Evolutionary conservation across 1,140 invertebrate genomes (phyloP).

Genomic region (Caenorhabditis brenneri): DNA sequence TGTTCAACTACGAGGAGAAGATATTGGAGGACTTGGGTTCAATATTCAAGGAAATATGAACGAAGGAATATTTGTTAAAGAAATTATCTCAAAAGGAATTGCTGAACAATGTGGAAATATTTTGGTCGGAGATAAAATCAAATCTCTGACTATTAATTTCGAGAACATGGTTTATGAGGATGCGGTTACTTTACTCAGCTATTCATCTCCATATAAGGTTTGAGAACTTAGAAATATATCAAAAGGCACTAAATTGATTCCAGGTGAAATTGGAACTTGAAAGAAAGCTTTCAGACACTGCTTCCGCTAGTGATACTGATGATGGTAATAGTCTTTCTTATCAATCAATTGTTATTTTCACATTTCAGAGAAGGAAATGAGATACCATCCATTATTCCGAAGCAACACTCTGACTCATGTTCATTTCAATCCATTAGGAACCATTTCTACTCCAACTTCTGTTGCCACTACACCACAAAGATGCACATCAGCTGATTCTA

Average conservation of each 20-base stretch:
- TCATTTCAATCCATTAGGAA: constrained; percentile 48
- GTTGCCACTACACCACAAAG: constrained; percentile 28
- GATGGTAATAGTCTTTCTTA: background rate
- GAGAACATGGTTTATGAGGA: constrained; percentile 87
- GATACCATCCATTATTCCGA: constrained; percentile 49
- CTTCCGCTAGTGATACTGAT: background rate
- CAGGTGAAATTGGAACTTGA: constrained; percentile 52
- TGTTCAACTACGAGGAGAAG: constrained; percentile 73
- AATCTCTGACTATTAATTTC: constrained; percentile 83
- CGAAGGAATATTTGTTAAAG: constrained; percentile 86
- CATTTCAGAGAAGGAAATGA: constrained; percentile 31
- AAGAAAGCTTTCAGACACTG: constrained; percentile 28
- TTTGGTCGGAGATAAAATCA: constrained; percentile 84
- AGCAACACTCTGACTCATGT: constrained; percentile 51
- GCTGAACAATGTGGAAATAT: constrained; percentile 84
- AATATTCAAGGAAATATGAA: constrained; percentile 84
- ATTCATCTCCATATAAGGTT: constrained; percentile 88
- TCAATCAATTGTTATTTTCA: background rate
- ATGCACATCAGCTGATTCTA: constrained; percentile 15
- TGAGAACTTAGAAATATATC: background rate
- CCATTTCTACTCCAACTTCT: background rate
- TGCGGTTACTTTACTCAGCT: constrained; percentile 84
- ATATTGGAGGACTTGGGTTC: constrained; percentile 89
- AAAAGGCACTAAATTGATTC: background rate
- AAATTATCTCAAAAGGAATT: constrained; percentile 83